Evolutionary conservation across 1,140 invertebrate species (phyloP), one percentile per base, ranked within the genome.

Genomic region (Temnothorax nylanderi): DNA sequence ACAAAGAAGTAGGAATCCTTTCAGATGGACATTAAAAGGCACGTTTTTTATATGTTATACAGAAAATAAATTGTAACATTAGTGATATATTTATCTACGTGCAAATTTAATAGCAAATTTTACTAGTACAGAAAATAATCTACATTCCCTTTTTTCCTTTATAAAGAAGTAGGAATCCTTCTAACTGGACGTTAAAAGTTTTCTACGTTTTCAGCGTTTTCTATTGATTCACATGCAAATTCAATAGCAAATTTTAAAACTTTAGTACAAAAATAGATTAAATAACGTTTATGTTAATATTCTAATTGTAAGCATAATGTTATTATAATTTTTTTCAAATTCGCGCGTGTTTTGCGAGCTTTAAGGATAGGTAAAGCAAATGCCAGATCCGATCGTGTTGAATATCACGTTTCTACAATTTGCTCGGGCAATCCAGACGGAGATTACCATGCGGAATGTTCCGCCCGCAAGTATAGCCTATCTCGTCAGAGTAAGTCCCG

Each of bases 351-450:
- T 44, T 44, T 47, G 8, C n/a, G 3, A 56, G n/a, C 21, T 56
- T 56, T 56, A 44, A 2, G 18, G 54, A 58, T 49, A 67, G 13
- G 13, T 60, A 58, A 72, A 2, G 54, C 41, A 74, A 75, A 75
- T 21, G 67, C 26, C 54, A 72, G 44, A 60, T 84, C 54, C 41
- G 69, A 75, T 75, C 34, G 26, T 13, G 37, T 82, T 58, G 80
- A 58, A 82, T 82, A 82, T 82, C 67, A 72, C 67, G 80, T 84
- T 84, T 74, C 69, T 34, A 84, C 80, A 84, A 84, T 84, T 84
- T 60, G 32, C 54, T 75, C 69, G 80, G 32, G 80, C 32, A 75
- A 75, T 84, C 32, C 80, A 74, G 34, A 21, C 7, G 8, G 32
- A 84, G 80, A 84, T 84, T 84, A 84, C 71, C 32, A 44, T 34